phyloP scores from a whole-genome alignment of 2,888 invertebrate species.

The Sinhomidia bicolor region DNA sequence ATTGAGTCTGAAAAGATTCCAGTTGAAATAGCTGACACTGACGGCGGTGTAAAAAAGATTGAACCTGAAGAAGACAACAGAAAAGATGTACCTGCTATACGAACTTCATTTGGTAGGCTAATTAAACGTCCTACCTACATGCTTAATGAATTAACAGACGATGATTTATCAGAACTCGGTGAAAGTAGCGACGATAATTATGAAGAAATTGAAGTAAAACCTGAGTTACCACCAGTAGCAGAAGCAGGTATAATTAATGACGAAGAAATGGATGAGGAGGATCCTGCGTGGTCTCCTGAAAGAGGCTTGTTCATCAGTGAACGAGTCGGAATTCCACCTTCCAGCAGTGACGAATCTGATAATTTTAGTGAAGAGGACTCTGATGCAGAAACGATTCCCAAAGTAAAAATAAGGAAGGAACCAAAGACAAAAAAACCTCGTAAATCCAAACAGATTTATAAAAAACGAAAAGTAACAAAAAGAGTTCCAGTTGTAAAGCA shows the following conservation, averaged over 20 bases:
- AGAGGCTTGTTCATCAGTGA: constrained; percentile 59
- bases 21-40: background rate
- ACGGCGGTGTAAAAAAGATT: background rate
- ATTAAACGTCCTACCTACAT: constrained; percentile 66
- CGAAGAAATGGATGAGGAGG: constrained; percentile 61
- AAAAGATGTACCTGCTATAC: constrained; percentile 16
- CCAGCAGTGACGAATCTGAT: constrained; percentile 68
- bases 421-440: background rate
- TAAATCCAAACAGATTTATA: background rate
- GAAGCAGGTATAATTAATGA: constrained; percentile 19
- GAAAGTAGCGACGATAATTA: constrained; percentile 66
- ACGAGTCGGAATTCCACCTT: constrained; percentile 44
- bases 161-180: constrained; percentile 58
- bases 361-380: constrained; percentile 47
- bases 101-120: constrained; percentile 68
- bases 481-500: background rate
- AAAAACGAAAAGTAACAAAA: background rate
- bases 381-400: constrained; percentile 34
- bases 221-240: constrained; percentile 32
- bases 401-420: constrained; percentile 56
- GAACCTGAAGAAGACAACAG: constrained; percentile 22
- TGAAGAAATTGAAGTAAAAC: constrained; percentile 66
- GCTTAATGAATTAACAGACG: constrained; percentile 58
- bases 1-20: background rate
- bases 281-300: constrained; percentile 69